Evolutionary conservation across 2,113 vertebrate genomes (phyloP).

Genomic region (Collichthys lucidus): DNA sequence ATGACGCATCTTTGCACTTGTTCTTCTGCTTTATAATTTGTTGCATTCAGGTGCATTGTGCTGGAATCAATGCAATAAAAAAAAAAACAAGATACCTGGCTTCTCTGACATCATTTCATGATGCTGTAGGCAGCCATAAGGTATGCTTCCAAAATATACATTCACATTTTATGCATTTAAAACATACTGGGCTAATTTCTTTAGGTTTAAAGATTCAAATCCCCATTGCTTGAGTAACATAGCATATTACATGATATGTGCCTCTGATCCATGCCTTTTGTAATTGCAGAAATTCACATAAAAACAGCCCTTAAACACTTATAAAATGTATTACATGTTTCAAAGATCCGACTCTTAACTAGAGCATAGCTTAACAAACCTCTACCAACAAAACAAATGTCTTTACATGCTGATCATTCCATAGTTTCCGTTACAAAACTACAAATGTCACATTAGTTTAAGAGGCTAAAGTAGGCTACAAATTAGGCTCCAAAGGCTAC

Average conservation of each 20-base stretch:
- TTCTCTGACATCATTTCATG: slow-evolving; percentile 6
- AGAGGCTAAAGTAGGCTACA: slow-evolving; percentile 15
- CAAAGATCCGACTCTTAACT: not conserved
- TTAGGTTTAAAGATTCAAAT: not conserved
- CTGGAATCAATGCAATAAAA: slow-evolving; percentile 62
- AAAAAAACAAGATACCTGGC: slow-evolving; percentile 14
- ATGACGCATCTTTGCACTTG: slow-evolving; percentile 2
- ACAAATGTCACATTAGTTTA: slow-evolving; percentile 8
- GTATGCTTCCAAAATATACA: slow-evolving; percentile 22
- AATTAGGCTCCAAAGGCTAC: slow-evolving; percentile 2
- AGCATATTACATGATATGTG: not conserved
- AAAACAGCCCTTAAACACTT: slow-evolving; percentile 31
- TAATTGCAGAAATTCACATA: not conserved
- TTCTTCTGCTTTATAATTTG: not conserved
- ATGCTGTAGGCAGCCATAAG: slow-evolving; percentile 20
- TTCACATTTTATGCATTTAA: not conserved
- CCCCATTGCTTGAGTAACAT: slow-evolving; percentile 21
- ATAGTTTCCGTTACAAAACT: slow-evolving; percentile 23
- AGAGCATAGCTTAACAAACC: not conserved
- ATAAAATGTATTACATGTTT: not conserved
- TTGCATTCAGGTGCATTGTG: slow-evolving; percentile 14
- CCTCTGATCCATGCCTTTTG: not conserved
- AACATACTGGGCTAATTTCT: not conserved
- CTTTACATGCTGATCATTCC: slow-evolving; percentile 29
- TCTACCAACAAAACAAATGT: slow-evolving; percentile 6